phyloP scores from a whole-genome alignment of 2,113 vertebrate genomes.

The Scomber scombrus region DNA sequence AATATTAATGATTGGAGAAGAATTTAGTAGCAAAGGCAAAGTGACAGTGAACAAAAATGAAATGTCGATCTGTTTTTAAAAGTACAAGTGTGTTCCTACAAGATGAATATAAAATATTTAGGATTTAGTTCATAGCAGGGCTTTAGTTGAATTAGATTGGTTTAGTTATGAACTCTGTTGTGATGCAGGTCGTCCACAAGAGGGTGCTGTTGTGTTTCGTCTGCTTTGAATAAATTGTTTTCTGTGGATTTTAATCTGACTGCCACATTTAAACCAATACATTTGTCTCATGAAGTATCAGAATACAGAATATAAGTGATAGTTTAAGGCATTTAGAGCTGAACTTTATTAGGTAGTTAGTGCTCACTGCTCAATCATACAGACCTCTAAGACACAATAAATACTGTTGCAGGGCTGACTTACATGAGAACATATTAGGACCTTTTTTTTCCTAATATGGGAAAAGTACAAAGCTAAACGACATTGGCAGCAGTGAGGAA shows the following conservation, averaged over 20 bases:
- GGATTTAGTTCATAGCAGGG: background rate
- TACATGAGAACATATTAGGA: too few relatives aligned
- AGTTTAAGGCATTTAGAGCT: background rate
- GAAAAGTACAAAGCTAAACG: too few relatives aligned
- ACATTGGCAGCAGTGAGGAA: too few relatives aligned
- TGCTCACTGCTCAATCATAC: too few relatives aligned
- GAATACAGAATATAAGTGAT: background rate
- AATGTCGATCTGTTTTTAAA: background rate
- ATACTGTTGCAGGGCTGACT: too few relatives aligned
- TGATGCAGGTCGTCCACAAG: constrained; percentile 35
- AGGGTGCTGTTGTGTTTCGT: constrained; percentile 7
- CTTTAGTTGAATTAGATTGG: background rate
- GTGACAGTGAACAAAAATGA: background rate
- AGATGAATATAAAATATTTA: constrained; percentile 25
- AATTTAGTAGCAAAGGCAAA: background rate
- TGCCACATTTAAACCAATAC: background rate
- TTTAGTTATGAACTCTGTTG: background rate
- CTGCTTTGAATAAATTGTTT: too few relatives aligned
- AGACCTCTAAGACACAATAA: too few relatives aligned
- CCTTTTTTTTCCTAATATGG: too few relatives aligned
- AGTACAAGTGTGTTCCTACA: background rate
- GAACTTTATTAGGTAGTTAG: too few relatives aligned
- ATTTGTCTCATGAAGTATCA: background rate
- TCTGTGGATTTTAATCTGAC: too few relatives aligned
- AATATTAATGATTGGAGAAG: background rate